Base-by-base conservation (phyloP, 2,113 vertebrate genomes). In the Meles meles region DNA sequence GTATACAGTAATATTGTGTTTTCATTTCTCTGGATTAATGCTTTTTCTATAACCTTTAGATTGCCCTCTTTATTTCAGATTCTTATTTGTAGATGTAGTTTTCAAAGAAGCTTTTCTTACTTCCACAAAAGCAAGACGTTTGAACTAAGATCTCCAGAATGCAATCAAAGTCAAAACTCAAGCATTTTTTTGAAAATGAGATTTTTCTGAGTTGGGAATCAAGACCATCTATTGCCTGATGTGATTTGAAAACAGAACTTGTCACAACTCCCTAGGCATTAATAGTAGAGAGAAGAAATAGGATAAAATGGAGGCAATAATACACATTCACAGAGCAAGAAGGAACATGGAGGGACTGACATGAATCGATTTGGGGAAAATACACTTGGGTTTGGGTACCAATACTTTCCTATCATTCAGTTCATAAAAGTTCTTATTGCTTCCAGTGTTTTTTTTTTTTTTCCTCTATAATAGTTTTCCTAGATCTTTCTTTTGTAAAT, bases 171-270 rank as follows among this genome's bases (percentile, higher is more conserved):
- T 94, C 71, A 95, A 90, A 69, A 69, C 25, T 93, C 88, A 93
- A 90, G 65, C n/a, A 39, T 89, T 93, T 76, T 72, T 67, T 95
- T 85, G 88, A 97, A 95, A 97, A 97, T 98, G 84, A 97, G 88
- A 97, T 97, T 96, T 96, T 94, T 98, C 90, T 90, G 84, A 94
- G 34, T 88, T 96, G 94, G 71, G 52, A 94, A 88, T 96, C 80
- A 93, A 92, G 92, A n/a, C 23, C 31, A 42, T 82, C 21, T 95
- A 88, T 94, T 95, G 37, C 67, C 39, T 94, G 92, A 77, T 97
- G 39, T 21, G 71, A 72, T 96, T 34, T 92, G 95, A 97, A 87
- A 82, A 83, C 27, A 96, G 88, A 82, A 42, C 47, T 94, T 96
- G 39, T 88, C 85, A 86, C 47, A 63, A 57, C 6, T 44, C 55